Evolutionary conservation across 1,140 invertebrate species (phyloP).

Genomic region (Uloborus diversus): DNA sequence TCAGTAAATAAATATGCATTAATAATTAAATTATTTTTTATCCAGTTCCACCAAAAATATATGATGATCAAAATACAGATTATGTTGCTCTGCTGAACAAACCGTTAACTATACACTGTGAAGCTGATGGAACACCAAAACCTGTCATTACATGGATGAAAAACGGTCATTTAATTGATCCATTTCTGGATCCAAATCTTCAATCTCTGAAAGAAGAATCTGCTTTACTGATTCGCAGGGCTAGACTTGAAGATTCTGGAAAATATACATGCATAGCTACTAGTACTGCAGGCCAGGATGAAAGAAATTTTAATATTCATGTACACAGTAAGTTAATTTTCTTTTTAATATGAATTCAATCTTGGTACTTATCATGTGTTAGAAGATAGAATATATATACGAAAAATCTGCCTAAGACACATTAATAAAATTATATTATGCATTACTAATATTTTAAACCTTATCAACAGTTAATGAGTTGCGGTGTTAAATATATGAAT

Average conservation of each 20-base stretch:
- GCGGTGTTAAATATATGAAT: too few relatives aligned
- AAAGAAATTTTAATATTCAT: conserved; percentile 49
- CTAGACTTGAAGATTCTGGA: conserved; percentile 65
- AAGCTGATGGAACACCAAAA: conserved; percentile 66
- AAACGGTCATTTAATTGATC: conserved; percentile 49
- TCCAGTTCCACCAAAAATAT: conserved; percentile 60
- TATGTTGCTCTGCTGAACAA: conserved; percentile 64
- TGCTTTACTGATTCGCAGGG: conserved; percentile 14
- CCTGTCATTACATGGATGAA: conserved; percentile 67
- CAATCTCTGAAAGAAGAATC: conserved; percentile 30
- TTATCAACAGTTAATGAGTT: too few relatives aligned
- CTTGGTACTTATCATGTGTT: too few relatives aligned
- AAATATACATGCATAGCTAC: conserved; percentile 68
- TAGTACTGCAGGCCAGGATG: conserved; percentile 63
- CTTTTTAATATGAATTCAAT: too few relatives aligned
- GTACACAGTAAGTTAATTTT: conserved; percentile 38
- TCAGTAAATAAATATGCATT: too few relatives aligned
- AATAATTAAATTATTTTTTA: conserved; percentile 11
- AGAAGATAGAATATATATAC: too few relatives aligned
- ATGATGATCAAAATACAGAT: conserved; percentile 60
- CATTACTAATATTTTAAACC: too few relatives aligned
- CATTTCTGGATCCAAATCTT: conserved; percentile 39
- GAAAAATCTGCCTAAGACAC: too few relatives aligned
- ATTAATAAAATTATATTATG: too few relatives aligned
- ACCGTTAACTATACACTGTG: conserved; percentile 66